A percentile compares a stretch with the other conserved stretches of the same genome.
Conservation (phyloP, 2,113 vertebrate species). For the Bothrops jararaca region DNA sequence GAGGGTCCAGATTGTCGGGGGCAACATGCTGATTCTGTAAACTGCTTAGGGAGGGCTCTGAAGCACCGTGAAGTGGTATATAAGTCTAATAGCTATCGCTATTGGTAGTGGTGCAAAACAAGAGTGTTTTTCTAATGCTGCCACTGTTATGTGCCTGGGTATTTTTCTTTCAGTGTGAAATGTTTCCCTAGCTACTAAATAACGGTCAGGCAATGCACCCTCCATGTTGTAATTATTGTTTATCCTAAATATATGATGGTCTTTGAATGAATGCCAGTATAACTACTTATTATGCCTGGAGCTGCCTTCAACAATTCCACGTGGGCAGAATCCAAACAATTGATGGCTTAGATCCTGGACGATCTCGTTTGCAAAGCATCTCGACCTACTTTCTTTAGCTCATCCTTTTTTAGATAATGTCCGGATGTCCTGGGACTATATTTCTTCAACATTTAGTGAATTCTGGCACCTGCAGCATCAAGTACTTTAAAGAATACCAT, state of each 20-base stretch:
- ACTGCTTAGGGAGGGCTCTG: too few relatives aligned
- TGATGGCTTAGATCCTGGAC: not conserved
- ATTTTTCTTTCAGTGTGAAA: not conserved
- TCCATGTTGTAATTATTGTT: not conserved
- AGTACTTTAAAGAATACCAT: not conserved
- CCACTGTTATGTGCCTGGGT: not conserved
- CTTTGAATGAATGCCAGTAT: not conserved
- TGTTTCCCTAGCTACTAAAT: not conserved
- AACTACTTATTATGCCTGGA: not conserved
- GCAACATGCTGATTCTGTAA: too few relatives aligned
- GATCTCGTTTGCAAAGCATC: not conserved
- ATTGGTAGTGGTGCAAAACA: not conserved
- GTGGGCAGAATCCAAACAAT: not conserved
- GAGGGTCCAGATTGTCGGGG: too few relatives aligned
- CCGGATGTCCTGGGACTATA: not conserved
- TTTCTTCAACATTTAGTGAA: not conserved
- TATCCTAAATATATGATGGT: not conserved
- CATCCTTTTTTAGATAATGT: not conserved
- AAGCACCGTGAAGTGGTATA: too few relatives aligned
- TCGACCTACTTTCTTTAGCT: not conserved
- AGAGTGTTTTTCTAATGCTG: not conserved
- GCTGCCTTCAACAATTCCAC: not conserved
- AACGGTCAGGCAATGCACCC: not conserved
- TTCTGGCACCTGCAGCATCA: not conserved
- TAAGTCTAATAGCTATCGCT: too few relatives aligned